phyloP scores from a whole-genome alignment of 2,113 vertebrate species.

The Calyptommatus sinebrachiatus region DNA sequence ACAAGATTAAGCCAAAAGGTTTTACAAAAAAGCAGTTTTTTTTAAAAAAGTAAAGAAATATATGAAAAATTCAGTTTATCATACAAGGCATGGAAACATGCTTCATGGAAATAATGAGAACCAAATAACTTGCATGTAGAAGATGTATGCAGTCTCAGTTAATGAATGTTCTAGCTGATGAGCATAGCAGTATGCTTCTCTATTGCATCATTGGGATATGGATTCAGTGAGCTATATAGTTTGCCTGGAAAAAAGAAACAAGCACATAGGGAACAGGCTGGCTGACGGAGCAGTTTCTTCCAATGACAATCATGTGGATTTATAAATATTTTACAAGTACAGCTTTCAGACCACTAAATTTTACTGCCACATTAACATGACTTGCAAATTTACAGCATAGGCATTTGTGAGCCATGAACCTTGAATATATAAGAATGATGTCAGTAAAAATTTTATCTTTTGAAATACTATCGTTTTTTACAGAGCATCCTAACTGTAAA shows the following conservation, averaged over 20 bases:
- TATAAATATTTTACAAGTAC: slow-evolving; percentile 79
- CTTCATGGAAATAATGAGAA: slow-evolving; percentile 31
- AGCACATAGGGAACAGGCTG: slow-evolving; percentile 36
- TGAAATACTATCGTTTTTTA: slow-evolving; percentile 54
- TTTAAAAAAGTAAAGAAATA: background rate
- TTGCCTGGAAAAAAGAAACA: slow-evolving; percentile 40
- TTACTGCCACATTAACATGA: slow-evolving; percentile 71
- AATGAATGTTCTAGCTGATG: slow-evolving; percentile 6
- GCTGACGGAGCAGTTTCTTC: slow-evolving; percentile 69
- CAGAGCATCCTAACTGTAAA: background rate
- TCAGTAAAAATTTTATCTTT: slow-evolving; percentile 66
- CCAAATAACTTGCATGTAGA: slow-evolving; percentile 28
- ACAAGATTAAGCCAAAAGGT: background rate
- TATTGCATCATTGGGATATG: slow-evolving; percentile 38
- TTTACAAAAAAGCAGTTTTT: background rate
- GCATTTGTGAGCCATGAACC: slow-evolving; percentile 60
- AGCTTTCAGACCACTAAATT: slow-evolving; percentile 72
- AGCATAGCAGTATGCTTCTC: slow-evolving; percentile 27
- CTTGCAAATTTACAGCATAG: slow-evolving; percentile 68
- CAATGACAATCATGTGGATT: slow-evolving; percentile 67
- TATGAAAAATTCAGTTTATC: slow-evolving; percentile 30
- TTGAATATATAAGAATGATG: slow-evolving; percentile 55
- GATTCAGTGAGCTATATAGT: slow-evolving; percentile 52
- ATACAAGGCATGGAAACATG: slow-evolving; percentile 35
- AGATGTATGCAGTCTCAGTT: background rate